These are phyloP conservation scores for Hypselothyrea guttata DNA, from an alignment of 2,888 invertebrate species.

Conservation along the genomic window DNA sequence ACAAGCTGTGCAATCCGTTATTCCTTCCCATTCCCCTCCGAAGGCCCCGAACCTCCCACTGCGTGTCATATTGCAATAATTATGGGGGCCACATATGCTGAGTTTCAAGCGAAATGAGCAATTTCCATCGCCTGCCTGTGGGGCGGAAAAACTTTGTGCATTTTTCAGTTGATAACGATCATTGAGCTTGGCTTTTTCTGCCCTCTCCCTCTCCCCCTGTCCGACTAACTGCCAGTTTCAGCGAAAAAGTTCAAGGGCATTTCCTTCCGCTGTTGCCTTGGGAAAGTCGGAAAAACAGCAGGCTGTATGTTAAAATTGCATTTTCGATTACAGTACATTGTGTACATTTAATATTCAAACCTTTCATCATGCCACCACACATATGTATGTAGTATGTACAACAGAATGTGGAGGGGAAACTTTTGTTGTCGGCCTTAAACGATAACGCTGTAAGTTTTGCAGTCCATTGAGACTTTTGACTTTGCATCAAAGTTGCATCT, in stretches of 20 bases:
- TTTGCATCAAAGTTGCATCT: neutral
- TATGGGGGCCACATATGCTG: conserved; percentile 64
- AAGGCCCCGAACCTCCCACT: conserved; percentile 7
- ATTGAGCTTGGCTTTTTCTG: conserved; percentile 18
- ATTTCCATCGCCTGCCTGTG: conserved; percentile 24
- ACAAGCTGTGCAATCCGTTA: conserved; percentile 12
- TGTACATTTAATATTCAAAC: conserved; percentile 56
- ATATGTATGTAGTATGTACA: neutral
- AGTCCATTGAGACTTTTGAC: conserved; percentile 1
- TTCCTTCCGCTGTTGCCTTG: conserved; percentile 7
- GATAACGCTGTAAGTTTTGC: conserved; percentile 42
- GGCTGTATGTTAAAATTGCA: conserved; percentile 50
- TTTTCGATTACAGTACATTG: conserved; percentile 67
- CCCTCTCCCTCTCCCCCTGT: too few relatives aligned
- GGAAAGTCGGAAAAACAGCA: neutral
- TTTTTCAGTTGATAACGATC: conserved; percentile 73
- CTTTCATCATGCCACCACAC: neutral
- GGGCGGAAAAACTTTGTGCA: conserved; percentile 49
- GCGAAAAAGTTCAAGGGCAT: conserved; percentile 70
- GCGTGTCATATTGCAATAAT: conserved; percentile 70
- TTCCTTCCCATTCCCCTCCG: neutral
- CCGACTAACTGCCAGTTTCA: too few relatives aligned
- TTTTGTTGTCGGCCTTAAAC: conserved; percentile 24
- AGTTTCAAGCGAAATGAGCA: conserved; percentile 55
- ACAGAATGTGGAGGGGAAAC: conserved; percentile 19